phyloP scores from a whole-genome alignment of 1,140 invertebrate genomes.

The Mizuhopecten yessoensis region DNA sequence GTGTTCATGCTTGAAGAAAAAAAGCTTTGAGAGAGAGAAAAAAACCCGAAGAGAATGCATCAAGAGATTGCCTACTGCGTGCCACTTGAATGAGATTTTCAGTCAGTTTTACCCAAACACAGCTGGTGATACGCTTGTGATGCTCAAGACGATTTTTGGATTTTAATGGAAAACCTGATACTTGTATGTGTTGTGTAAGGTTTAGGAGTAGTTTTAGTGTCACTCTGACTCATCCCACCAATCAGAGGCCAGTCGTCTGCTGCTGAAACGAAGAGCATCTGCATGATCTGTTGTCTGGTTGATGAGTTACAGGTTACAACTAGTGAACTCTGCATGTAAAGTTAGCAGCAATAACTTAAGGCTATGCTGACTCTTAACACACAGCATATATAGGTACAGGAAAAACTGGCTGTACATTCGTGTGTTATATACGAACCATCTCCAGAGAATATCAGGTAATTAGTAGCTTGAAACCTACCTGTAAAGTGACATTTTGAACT shows the following conservation, averaged over 20 bases:
- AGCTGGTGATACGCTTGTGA: background rate
- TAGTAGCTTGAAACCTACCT: background rate
- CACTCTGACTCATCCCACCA: background rate
- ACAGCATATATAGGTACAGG: too few species aligned
- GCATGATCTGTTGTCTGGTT: background rate
- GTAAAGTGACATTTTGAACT: conserved; percentile 2
- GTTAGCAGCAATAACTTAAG: background rate
- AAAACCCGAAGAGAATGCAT: background rate
- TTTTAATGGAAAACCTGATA: conserved; percentile 2
- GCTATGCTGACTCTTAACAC: background rate
- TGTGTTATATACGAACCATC: background rate
- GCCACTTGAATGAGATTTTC: background rate
- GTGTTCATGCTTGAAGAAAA: background rate
- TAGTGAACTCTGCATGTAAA: background rate
- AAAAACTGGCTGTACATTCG: too few species aligned
- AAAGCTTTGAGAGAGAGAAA: background rate
- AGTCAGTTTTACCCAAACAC: background rate
- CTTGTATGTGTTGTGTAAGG: background rate
- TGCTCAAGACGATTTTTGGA: conserved; percentile 15
- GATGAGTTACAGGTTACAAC: background rate
- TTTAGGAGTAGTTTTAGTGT: background rate
- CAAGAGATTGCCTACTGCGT: background rate
- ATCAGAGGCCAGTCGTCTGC: background rate
- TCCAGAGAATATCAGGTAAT: background rate
- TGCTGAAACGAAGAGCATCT: background rate